Conservation (phyloP, 2,113 vertebrate genomes). For the Sebastes schlegelii region DNA sequence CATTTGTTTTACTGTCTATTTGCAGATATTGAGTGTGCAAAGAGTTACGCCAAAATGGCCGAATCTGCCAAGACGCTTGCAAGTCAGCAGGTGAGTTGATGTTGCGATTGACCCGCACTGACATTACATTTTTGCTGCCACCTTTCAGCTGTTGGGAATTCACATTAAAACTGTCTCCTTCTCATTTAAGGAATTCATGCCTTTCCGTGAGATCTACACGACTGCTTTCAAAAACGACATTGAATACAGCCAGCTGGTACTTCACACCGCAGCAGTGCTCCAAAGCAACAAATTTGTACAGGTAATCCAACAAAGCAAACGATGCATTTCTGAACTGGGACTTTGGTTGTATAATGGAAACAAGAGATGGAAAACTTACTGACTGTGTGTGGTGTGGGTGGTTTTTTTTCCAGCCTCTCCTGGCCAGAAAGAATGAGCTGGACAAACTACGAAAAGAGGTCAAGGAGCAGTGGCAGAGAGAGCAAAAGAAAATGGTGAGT, state of each 20-base stretch:
- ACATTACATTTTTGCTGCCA: background rate
- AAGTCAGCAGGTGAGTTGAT: slow-evolving; percentile 88
- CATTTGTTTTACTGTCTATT: background rate
- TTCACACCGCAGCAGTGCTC: slow-evolving; percentile 91
- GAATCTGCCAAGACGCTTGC: slow-evolving; percentile 91
- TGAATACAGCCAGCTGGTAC: slow-evolving; percentile 91
- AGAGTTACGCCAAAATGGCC: slow-evolving; percentile 94
- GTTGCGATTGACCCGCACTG: background rate
- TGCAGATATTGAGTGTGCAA: slow-evolving; percentile 94
- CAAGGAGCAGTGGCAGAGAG: slow-evolving; percentile 97
- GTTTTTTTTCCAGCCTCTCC: slow-evolving; percentile 88
- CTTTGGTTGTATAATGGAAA: background rate
- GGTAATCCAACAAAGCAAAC: slow-evolving; percentile 78
- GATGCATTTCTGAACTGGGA: background rate
- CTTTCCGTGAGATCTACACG: slow-evolving; percentile 92
- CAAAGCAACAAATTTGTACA: slow-evolving; percentile 96
- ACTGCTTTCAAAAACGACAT: slow-evolving; percentile 93
- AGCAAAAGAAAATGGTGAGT: slow-evolving; percentile 95
- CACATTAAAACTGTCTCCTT: slow-evolving; percentile 6
- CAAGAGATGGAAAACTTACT: background rate
- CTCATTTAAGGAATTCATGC: slow-evolving; percentile 92
- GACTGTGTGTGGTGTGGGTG: background rate
- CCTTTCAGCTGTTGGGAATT: background rate
- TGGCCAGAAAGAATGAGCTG: slow-evolving; percentile 93
- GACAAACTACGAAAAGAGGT: slow-evolving; percentile 97